These are phyloP conservation scores for Epizoanthus ramosus DNA, from an alignment of 92 coral and sea anemone genomes.

Conservation along the genomic window DNA sequence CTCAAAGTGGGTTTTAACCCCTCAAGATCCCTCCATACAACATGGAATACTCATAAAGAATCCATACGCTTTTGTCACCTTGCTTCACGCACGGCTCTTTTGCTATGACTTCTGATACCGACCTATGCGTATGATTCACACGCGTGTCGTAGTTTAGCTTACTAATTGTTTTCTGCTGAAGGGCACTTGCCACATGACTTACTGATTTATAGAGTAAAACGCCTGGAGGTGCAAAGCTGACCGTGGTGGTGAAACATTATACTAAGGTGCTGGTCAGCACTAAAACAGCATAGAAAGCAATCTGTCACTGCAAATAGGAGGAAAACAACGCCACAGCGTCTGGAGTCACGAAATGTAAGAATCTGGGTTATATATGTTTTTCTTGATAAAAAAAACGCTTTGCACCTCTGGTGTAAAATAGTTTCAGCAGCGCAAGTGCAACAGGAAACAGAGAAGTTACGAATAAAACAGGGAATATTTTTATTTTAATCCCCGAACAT, in stretches of 20 bases:
- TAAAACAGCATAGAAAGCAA: slow-evolving; percentile 3
- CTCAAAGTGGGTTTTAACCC: slow-evolving; percentile 40
- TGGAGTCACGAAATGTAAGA: slow-evolving; percentile 3
- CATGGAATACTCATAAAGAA: slow-evolving; percentile 5
- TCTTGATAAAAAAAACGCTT: not conserved
- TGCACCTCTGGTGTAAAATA: not conserved
- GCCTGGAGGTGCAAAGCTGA: slow-evolving; percentile 21
- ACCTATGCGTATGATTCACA: slow-evolving; percentile 7
- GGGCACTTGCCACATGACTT: not conserved
- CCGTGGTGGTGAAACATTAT: slow-evolving; percentile 18
- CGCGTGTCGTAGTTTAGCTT: slow-evolving; percentile 13
- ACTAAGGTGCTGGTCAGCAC: slow-evolving; percentile 11
- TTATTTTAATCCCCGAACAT: too few relatives aligned
- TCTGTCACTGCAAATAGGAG: not conserved
- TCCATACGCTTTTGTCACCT: slow-evolving; percentile 7
- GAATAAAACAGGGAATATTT: not conserved
- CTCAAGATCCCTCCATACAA: slow-evolving; percentile 21
- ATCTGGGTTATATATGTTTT: not conserved
- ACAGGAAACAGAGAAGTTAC: not conserved
- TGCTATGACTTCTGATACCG: not conserved
- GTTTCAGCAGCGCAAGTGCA: not conserved
- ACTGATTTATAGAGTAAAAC: not conserved
- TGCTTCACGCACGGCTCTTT: not conserved
- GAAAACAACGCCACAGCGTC: not conserved
- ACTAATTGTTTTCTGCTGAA: slow-evolving; percentile 33